Evolutionary conservation across 2,888 invertebrate species (phyloP).

Genomic region (Panorpa germanica): DNA sequence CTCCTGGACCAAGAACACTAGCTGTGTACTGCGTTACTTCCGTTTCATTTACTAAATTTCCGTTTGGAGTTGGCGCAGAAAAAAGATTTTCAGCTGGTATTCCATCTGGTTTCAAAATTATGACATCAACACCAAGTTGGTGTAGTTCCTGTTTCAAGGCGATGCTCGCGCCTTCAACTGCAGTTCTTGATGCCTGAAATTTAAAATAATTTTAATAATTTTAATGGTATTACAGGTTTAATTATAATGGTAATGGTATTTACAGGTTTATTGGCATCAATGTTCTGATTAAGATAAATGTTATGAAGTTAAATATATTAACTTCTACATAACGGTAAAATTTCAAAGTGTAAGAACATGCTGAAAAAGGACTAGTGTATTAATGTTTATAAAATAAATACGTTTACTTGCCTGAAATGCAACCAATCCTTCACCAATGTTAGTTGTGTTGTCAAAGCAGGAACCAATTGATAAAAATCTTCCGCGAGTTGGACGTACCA

Average conservation of each 20-base stretch:
- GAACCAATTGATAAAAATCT: not conserved
- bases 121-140: constrained; percentile 50
- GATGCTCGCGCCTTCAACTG: constrained; percentile 62
- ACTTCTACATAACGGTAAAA: no score
- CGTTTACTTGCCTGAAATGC: constrained; percentile 28
- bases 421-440: constrained; percentile 27
- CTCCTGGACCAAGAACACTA: constrained; percentile 37
- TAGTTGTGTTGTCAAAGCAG: constrained; percentile 3
- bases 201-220: no score
- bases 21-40: constrained; percentile 36
- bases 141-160: constrained; percentile 49
- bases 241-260: no score
- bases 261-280: no score
- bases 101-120: constrained; percentile 54
- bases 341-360: no score
- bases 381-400: constrained; percentile 13
- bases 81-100: constrained; percentile 43
- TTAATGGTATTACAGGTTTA: no score
- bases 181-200: constrained; percentile 49
- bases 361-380: constrained; percentile 16
- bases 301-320: no score
- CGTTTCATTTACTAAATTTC: constrained; percentile 19
- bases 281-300: no score
- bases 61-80: constrained; percentile 35
- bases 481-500: constrained; percentile 36